Percentiles rank a stretch among this genome's conserved stretches.
Conservation (phyloP, 2,888 invertebrate species). For the Muschampia plurimacula region DNA sequence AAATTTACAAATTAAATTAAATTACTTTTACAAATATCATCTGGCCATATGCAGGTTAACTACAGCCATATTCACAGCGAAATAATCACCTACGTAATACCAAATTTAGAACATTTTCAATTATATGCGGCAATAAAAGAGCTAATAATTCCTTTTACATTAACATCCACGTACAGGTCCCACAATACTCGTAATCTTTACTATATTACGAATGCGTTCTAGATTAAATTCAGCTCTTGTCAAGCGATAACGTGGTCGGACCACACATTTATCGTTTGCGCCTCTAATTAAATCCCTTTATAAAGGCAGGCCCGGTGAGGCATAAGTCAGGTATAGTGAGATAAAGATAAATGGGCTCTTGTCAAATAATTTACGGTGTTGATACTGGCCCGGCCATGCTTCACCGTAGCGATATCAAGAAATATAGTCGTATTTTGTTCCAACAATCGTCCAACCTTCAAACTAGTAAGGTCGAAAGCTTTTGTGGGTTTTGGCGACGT, state of each 20-base stretch:
- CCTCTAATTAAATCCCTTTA: constrained; percentile 73
- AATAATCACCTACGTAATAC: no score
- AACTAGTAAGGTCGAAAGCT: constrained; percentile 1
- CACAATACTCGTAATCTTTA: constrained; percentile 29
- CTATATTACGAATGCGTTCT: constrained; percentile 64
- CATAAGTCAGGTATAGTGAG: constrained; percentile 63
- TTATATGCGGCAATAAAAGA: constrained; percentile 52
- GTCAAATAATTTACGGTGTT: constrained; percentile 79
- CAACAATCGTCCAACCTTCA: background rate
- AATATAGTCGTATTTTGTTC: constrained; percentile 3
- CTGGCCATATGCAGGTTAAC: no score
- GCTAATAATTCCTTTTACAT: constrained; percentile 56
- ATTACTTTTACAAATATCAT: no score
- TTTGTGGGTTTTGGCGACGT: background rate
- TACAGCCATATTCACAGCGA: no score
- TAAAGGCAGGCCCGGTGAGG: constrained; percentile 50
- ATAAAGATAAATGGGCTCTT: constrained; percentile 78
- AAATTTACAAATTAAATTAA: no score
- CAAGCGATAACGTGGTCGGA: constrained; percentile 67
- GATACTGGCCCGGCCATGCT: constrained; percentile 57
- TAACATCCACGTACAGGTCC: constrained; percentile 25
- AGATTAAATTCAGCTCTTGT: constrained; percentile 71
- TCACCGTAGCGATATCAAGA: background rate
- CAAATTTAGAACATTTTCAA: constrained; percentile 6
- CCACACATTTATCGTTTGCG: constrained; percentile 76